Conservation (phyloP, 2,797 vertebrate genomes). For the Dipus sagitta region DNA sequence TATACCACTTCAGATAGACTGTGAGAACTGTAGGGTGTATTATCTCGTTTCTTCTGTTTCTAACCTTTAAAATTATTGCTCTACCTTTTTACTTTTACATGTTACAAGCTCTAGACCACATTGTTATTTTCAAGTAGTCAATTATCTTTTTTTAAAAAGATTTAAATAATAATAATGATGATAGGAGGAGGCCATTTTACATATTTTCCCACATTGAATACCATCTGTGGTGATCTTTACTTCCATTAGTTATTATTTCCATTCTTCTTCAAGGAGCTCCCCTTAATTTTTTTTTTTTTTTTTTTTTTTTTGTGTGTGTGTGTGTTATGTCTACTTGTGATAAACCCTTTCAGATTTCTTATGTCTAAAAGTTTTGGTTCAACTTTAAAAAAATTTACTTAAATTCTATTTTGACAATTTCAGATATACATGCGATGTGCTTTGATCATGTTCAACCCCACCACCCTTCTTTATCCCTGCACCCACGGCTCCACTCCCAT, state of each 20-base stretch:
- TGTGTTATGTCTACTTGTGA: not conserved
- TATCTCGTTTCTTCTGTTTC: not conserved
- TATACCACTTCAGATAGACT: not conserved
- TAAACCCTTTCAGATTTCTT: not conserved
- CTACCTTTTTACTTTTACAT: constrained; percentile 15
- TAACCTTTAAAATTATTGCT: constrained; percentile 1
- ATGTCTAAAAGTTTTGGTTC: constrained; percentile 7
- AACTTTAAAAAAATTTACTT: not conserved
- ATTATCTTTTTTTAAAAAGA: not conserved
- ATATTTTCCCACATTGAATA: not conserved
- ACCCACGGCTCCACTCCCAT: no score
- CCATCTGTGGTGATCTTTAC: constrained; percentile 12
- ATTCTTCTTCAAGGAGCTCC: not conserved
- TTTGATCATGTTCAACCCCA: not conserved
- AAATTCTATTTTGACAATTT: constrained; percentile 41
- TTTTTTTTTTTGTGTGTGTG: no score
- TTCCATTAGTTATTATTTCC: constrained; percentile 33
- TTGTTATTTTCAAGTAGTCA: not conserved
- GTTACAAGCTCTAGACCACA: not conserved
- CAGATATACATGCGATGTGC: not conserved
- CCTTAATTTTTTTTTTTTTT: no score
- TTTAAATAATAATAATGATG: not conserved
- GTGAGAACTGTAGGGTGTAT: not conserved
- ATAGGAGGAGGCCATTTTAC: not conserved
- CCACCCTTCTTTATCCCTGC: no score